Base-by-base conservation (phyloP, 2,113 vertebrate genomes). In the Leucoraja erinaceus region DNA sequence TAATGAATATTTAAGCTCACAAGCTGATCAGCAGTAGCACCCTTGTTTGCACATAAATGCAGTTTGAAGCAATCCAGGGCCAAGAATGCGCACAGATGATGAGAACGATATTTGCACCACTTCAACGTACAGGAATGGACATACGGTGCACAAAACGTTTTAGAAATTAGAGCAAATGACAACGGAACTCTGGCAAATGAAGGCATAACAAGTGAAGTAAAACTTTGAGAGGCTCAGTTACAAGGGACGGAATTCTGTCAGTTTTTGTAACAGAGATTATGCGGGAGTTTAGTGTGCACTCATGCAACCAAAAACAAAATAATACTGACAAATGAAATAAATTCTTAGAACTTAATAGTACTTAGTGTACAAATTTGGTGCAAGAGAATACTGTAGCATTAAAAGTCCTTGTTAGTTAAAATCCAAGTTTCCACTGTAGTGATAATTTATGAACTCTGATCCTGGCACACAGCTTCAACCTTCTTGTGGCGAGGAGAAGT, bases 401-500 rank as follows among this genome's bases (percentile, higher is more conserved):
- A 63, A 63, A 54, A 11, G 88, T 28, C 20, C 66, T 70, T 91
- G 31, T 22, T 70, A 72, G n/a, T 25, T 91, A 72, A 91, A 91
- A 91, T 91, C 88, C 6, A 91, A 77, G 54, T 25, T 90, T 31
- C 84, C 77, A 79, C 38, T 91, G 93, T 78, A 78, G 75, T 93
- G 93, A 86, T 88, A 94, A 59, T 94, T 97, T 94, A 98, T 94
- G 98, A 95, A 94, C 96, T 96, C 31, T 97, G 97, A 94, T 99
- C 98, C 92, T 97, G 97, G 93, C 96, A 96, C 4, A 96, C 95
- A 3, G 95, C 95, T 63, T 99, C 98, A 0, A 95, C 95, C 94
- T 98, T 98, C 93, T 96, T 97, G 93, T 99, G 98, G 25, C 98
- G 96, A 0, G 98, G 98, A 0, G 98, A 99, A 2, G 98, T 97